phyloP scores from a whole-genome alignment of 2,113 vertebrate species.

The Mellivora capensis region DNA sequence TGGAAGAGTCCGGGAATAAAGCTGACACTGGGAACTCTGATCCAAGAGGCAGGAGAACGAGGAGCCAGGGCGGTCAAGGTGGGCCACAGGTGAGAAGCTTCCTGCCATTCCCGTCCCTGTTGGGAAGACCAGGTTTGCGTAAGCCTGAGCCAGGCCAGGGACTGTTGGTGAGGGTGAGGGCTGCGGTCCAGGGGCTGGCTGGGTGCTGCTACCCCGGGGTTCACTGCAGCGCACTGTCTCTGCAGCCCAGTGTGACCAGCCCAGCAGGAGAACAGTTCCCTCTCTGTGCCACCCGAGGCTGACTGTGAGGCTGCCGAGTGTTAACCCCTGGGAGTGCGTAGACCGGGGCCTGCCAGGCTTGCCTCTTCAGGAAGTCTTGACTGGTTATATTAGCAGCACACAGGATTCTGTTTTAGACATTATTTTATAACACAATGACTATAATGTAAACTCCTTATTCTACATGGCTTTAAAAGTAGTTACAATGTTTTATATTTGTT shows the following conservation, averaged over 20 bases:
- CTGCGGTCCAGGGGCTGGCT: not conserved
- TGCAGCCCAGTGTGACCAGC: not conserved
- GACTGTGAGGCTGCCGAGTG: not conserved
- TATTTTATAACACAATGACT: not conserved
- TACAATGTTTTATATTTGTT: not conserved
- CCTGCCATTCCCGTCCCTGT: not conserved
- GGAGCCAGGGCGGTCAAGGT: not conserved
- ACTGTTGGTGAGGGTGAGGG: too few species aligned
- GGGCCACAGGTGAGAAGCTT: too few species aligned
- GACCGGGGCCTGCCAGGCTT: fast-evolving
- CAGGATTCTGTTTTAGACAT: fast-evolving
- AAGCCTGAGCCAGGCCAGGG: not conserved
- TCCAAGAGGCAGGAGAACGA: too few species aligned
- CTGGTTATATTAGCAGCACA: not conserved
- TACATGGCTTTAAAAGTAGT: not conserved
- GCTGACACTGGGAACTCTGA: not conserved
- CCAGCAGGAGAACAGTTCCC: fast-evolving
- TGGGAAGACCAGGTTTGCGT: not conserved
- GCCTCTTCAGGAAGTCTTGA: fast-evolving
- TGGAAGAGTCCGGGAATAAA: not conserved
- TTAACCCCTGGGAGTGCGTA: not conserved
- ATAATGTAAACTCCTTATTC: not conserved
- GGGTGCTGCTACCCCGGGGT: not conserved
- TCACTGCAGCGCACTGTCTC: not conserved
- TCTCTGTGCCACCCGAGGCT: too few species aligned